Conservation (phyloP, 37 sponge, comb jelly and placozoan genomes). For the Halisarca cf. caerulea region DNA sequence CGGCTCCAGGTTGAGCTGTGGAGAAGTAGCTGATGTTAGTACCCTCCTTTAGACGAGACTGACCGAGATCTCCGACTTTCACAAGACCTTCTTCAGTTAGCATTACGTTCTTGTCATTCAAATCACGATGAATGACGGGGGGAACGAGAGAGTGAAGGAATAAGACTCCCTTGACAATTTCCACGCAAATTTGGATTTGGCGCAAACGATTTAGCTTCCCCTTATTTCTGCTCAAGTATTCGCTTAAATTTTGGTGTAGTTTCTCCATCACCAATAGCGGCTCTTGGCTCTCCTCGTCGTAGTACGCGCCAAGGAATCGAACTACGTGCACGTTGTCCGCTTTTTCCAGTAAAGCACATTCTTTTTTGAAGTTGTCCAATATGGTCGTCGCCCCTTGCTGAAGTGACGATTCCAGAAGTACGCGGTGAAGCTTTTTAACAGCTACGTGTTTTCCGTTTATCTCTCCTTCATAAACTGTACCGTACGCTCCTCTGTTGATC, state of each 20-base stretch:
- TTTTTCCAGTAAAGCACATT: too few species aligned
- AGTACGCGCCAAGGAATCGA: too few species aligned
- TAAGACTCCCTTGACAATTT: not conserved
- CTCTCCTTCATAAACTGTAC: too few species aligned
- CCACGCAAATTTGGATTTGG: not conserved
- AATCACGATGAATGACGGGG: not conserved
- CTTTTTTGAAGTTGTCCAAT: too few species aligned
- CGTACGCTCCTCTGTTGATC: too few species aligned
- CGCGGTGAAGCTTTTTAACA: too few species aligned
- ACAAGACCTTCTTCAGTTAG: not conserved
- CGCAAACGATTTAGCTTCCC: not conserved
- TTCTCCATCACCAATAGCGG: not conserved
- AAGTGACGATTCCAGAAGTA: too few species aligned
- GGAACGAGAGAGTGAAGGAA: not conserved
- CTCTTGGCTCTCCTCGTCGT: not conserved
- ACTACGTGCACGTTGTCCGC: too few species aligned
- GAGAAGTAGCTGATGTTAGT: not conserved
- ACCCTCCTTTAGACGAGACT: not conserved
- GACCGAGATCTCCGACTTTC: slow-evolving; percentile 14
- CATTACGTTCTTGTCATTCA: slow-evolving; percentile 5
- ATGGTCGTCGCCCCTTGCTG: too few species aligned
- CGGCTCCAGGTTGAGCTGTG: not conserved
- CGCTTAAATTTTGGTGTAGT: not conserved
- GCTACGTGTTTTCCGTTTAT: too few species aligned
- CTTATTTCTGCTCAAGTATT: not conserved